Evolutionary conservation across 2,888 invertebrate genomes (phyloP).

Genomic region (Drosophila aldrichi): DNA sequence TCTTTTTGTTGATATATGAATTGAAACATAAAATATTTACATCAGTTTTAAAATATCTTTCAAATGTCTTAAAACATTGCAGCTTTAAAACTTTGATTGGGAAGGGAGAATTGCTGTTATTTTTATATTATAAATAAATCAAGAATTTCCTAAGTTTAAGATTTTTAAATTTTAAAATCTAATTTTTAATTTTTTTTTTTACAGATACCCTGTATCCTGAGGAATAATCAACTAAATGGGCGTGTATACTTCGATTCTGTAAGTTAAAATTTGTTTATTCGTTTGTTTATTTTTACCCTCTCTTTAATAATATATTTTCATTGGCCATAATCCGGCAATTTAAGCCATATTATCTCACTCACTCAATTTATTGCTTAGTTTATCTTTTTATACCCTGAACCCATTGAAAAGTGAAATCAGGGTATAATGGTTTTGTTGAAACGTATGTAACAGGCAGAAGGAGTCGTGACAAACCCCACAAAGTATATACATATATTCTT

Average conservation of each 20-base stretch:
- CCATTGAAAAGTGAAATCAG: no score
- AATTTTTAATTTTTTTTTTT: no score
- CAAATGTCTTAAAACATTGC: not conserved
- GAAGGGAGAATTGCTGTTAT: not conserved
- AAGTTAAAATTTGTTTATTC: not conserved
- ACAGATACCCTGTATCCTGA: not conserved
- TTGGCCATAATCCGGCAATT: not conserved
- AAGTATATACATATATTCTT: no score
- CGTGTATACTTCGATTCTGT: no score
- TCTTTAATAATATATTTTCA: not conserved
- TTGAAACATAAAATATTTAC: not conserved
- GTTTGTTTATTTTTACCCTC: not conserved
- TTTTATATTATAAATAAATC: not conserved
- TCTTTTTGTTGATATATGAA: not conserved
- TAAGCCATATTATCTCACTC: slow-evolving; percentile 7
- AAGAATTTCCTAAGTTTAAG: not conserved
- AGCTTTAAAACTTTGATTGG: no score
- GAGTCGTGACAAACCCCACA: no score
- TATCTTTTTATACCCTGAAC: not conserved
- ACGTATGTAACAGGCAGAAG: no score
- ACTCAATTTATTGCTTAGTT: slow-evolving; percentile 9
- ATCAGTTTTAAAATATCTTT: not conserved
- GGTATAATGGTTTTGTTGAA: no score
- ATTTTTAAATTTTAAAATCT: no score
- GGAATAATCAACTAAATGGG: not conserved